Percentiles rank a stretch among this genome's conserved stretches.
Evolutionary conservation across 2,888 invertebrate genomes (phyloP).

Genomic region (Napeogenes sylphis): DNA sequence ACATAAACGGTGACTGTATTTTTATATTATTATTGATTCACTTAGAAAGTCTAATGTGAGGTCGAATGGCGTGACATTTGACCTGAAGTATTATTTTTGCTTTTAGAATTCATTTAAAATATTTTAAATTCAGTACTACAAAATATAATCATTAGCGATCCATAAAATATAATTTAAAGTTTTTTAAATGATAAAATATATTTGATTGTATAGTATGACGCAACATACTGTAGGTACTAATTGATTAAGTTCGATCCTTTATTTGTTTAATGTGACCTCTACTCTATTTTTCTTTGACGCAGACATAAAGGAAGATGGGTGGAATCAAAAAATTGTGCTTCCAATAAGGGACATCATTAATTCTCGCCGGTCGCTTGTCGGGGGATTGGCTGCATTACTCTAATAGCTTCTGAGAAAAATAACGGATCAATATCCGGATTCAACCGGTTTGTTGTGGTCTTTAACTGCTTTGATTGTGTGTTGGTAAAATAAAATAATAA

Average conservation of each 20-base stretch:
- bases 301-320: conserved; percentile 42
- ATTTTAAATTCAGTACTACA: no score
- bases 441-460: conserved; percentile 37
- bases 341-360: conserved; percentile 85
- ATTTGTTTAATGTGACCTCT: background rate
- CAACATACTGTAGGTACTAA: no score
- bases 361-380: conserved; percentile 68
- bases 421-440: conserved; percentile 61
- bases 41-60: no score
- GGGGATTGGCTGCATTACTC: conserved; percentile 62
- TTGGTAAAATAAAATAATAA: background rate
- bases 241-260: background rate
- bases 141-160: no score
- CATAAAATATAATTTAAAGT: no score
- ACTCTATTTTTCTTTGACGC: conserved; percentile 27
- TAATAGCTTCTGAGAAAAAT: conserved; percentile 61
- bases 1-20: no score
- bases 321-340: conserved; percentile 82
- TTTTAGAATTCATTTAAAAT: no score
- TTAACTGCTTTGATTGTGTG: conserved; percentile 32
- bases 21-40: no score
- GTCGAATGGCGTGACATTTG: no score
- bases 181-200: no score
- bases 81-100: no score
- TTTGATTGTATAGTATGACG: no score